Base-by-base conservation (phyloP, 1,140 invertebrate genomes). In the Lepeophtheirus salmonis region DNA sequence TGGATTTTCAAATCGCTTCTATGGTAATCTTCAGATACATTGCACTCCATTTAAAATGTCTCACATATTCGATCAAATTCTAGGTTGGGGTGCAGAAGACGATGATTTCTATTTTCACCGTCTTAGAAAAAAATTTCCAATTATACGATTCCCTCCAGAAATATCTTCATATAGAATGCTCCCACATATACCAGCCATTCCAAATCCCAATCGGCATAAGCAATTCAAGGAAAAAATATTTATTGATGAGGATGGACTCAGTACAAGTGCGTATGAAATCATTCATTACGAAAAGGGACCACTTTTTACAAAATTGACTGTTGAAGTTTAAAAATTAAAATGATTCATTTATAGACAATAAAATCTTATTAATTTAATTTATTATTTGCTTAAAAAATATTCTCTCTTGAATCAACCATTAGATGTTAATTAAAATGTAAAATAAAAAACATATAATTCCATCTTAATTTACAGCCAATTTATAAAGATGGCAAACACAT, bases 1-100 rank as follows among this genome's bases (percentile, higher is more conserved):
- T 57, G 55, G 55, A 2, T 57, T 57, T n/a, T 57, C 55, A 24
- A 57, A 57, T 41, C 22, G 55, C 1, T 57, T 57, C 26, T 57
- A n/a, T 12, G 55, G 55, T 57, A 30, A 18, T 41, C n/a, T 41
- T 41, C 30, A n/a, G n/a, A 41, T n/a, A 10, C 30, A 10, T 12
- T 41, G 10, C 10, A 12, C n/a, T 12, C 30, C n/a, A 12, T 12
- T n/a, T 12, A n/a, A 41, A 41, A 41, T 41, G 30, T n/a, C n/a
- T n/a, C n/a, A n/a, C n/a, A n/a, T n/a, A n/a, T n/a, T n/a, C n/a
- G n/a, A n/a, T n/a, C n/a, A n/a, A n/a, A n/a, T n/a, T n/a, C n/a
- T 57, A 57, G 55, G 55, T 41, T 57, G 55, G 55, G 55, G 55
- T 16, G 55, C 17, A 10, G 55, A 57, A 20, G 55, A 57, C 20